Evolutionary conservation across 2,113 vertebrate genomes (phyloP).

Genomic region (Pristiophorus japonicus): DNA sequence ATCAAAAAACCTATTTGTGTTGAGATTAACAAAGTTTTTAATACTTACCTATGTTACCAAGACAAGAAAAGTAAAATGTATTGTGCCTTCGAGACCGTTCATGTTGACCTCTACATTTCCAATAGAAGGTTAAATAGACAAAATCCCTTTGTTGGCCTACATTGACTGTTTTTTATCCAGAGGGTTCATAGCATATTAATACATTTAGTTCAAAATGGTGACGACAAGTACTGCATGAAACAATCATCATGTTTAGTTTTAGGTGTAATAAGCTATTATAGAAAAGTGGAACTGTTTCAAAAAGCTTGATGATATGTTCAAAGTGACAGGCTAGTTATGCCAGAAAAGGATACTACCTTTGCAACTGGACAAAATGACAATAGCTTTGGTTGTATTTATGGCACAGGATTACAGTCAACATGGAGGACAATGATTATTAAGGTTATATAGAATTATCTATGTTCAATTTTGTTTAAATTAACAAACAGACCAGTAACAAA

Average conservation of each 20-base stretch:
- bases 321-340: conserved; percentile 14
- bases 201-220: no score
- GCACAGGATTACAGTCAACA: not conserved
- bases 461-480: not conserved
- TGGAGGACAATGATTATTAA: not conserved
- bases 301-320: not conserved
- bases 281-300: conserved; percentile 4
- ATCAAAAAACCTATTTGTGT: not conserved
- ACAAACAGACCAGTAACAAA: not conserved
- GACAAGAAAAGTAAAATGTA: not conserved
- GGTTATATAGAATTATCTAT: not conserved
- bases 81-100: not conserved
- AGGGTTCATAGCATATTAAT: not conserved
- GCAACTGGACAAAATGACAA: not conserved
- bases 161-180: not conserved
- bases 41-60: not conserved
- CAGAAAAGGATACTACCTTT: not conserved
- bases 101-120: not conserved
- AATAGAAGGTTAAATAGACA: not conserved
- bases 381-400: conserved; percentile 17
- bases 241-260: not conserved
- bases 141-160: not conserved
- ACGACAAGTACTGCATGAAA: not conserved
- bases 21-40: conserved; percentile 3
- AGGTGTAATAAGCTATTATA: not conserved